Conservation (phyloP, 2,113 vertebrate genomes). For the Regulus satrapa region DNA sequence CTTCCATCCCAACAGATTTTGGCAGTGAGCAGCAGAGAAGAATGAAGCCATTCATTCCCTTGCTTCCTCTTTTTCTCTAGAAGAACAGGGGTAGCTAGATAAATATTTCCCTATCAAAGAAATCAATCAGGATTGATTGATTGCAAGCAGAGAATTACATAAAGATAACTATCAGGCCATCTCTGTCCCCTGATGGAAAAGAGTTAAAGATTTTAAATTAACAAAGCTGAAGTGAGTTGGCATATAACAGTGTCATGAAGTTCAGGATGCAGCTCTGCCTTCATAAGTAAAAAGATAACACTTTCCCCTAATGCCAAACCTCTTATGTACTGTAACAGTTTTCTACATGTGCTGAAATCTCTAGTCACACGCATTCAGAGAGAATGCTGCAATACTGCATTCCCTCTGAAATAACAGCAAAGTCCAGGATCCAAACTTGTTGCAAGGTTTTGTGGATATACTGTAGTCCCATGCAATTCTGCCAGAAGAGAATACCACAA, state of each 20-base stretch:
- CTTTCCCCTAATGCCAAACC: background rate
- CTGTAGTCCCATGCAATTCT: background rate
- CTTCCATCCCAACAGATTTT: constrained; percentile 24
- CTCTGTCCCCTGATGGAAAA: background rate
- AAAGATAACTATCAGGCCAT: background rate
- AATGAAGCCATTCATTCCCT: constrained; percentile 45
- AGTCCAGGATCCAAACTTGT: background rate
- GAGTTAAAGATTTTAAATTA: background rate
- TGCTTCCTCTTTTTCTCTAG: background rate
- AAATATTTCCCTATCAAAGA: constrained; percentile 15
- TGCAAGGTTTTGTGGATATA: background rate
- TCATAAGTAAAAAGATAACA: background rate
- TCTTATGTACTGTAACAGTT: background rate
- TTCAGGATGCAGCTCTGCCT: background rate
- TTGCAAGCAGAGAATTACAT: background rate
- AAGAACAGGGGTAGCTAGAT: background rate
- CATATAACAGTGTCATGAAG: background rate
- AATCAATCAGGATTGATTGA: background rate
- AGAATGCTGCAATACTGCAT: background rate
- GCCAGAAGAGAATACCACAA: background rate
- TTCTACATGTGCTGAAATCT: background rate
- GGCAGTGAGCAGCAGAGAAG: constrained; percentile 5
- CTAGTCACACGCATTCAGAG: background rate
- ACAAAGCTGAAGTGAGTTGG: background rate
- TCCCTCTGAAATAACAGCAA: background rate